Evolutionary conservation across 2,888 invertebrate species (phyloP), one percentile per base, ranked within the genome.

Genomic region (Megamerina dolium): DNA sequence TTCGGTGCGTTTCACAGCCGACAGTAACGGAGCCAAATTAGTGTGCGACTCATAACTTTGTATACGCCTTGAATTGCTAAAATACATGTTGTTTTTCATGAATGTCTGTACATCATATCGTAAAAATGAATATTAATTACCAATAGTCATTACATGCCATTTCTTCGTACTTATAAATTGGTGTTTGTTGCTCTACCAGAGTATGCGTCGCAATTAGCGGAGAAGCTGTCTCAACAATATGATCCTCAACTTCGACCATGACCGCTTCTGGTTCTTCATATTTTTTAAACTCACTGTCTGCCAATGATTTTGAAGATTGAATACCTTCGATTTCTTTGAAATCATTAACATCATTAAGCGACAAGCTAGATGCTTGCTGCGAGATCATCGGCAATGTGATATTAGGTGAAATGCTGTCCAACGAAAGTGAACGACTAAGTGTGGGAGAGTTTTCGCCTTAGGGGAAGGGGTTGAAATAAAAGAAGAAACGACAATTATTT

Each of bases 211-310:
- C 80, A 36, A 81, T 72, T 41, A 87, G 70, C 0, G 85, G 83
- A 6, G 85, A 82, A 1, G 86, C 85, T 1, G 86, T 86, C 69
- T 87, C 87, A 34, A 85, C 80, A 41, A 85, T 83, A 42, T 85
- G 83, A 54, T 85, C 87, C 64, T 87, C 87, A 4, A 88, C 82
- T 61, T 87, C 87, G 0, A 87, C 85, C 45, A 87, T 77, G 2
- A 87, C 77, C 1, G 87, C 87, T 54, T 84, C 85, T 0, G 86
- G 84, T 31, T 67, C 63, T 6, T 69, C 68, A 45, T 53, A 63
- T 29, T 64, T 63, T 43, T 68, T 68, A 10, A 61, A 59, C 39
- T 68, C 68, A 9, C 57, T 59, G 40, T 66, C 68, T 26, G 52
- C 46, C n/a, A 63, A 51, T 3, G 58, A 57, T 37, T 61, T 60